Conservation (phyloP, 1,140 invertebrate genomes). For the Trichonephila clavata region DNA sequence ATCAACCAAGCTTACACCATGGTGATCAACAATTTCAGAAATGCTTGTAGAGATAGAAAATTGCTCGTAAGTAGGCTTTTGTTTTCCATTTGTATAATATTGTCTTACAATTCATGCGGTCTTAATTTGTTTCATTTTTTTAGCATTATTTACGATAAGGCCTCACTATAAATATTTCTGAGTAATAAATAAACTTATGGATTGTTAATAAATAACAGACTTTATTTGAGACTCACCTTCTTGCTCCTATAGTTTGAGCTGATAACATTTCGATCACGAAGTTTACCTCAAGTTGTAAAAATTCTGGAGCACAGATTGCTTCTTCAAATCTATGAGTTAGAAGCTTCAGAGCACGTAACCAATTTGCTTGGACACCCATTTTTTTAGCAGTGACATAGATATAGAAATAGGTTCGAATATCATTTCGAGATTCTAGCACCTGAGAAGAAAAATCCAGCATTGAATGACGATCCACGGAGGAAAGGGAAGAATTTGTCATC, state of each 20-base stretch:
- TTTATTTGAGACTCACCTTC: neutral
- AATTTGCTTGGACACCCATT: neutral
- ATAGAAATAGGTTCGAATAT: conserved; percentile 37
- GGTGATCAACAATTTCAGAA: no score
- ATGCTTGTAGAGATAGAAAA: no score
- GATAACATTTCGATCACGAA: conserved; percentile 46
- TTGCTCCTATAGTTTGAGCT: conserved; percentile 50
- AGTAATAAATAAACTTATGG: no score
- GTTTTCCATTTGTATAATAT: no score
- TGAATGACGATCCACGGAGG: neutral
- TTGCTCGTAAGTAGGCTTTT: no score
- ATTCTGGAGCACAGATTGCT: conserved; percentile 27
- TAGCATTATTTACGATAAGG: no score
- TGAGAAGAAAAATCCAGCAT: neutral
- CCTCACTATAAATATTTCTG: no score
- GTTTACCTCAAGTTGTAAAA: conserved; percentile 49
- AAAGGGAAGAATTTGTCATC: no score
- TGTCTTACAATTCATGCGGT: no score
- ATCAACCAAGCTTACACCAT: no score
- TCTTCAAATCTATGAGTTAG: conserved; percentile 69
- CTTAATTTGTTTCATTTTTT: no score
- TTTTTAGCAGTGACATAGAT: conserved; percentile 20
- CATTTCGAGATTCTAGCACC: conserved; percentile 31
- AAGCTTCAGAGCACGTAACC: conserved; percentile 14
- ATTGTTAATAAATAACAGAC: no score